Percentiles rank a stretch among this genome's conserved stretches.
These are phyloP conservation scores for Drosophila nasuta DNA, from an alignment of 1,140 invertebrate species.

Conservation along the genomic window DNA sequence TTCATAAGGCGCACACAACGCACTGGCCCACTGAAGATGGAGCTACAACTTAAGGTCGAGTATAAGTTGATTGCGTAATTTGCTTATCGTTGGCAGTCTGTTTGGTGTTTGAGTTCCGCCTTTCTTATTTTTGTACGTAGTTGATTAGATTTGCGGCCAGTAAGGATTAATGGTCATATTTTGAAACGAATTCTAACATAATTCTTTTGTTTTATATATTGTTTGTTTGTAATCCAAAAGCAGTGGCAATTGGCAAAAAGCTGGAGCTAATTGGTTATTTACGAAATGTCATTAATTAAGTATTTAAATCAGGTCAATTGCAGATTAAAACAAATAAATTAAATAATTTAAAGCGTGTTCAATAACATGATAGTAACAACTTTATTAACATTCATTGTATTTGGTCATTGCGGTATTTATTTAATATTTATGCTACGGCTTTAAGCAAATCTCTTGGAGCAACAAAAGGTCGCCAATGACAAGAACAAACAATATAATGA, in stretches of 20 bases:
- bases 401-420: constrained; percentile 24
- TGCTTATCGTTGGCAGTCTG: constrained; percentile 67
- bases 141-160: constrained; percentile 35
- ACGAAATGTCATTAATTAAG: neutral
- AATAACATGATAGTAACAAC: constrained; percentile 12
- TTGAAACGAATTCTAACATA: neutral
- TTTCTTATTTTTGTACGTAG: constrained; percentile 1
- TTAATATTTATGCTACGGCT: constrained; percentile 31
- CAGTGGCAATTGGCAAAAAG: too few species aligned
- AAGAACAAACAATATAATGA: neutral
- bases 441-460: neutral
- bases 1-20: constrained; percentile 36
- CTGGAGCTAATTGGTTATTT: too few species aligned
- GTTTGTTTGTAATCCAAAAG: neutral
- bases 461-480: constrained; percentile 10
- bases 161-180: neutral
- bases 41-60: constrained; percentile 18
- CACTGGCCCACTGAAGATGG: neutral
- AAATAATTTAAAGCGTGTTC: neutral
- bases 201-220: too few species aligned
- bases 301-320: too few species aligned
- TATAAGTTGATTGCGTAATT: constrained; percentile 62
- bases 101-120: constrained; percentile 53
- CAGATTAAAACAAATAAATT: neutral
- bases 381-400: constrained; percentile 36